Evolutionary conservation across 2,113 vertebrate species (phyloP).

Genomic region (Hirundichthys speculiger): DNA sequence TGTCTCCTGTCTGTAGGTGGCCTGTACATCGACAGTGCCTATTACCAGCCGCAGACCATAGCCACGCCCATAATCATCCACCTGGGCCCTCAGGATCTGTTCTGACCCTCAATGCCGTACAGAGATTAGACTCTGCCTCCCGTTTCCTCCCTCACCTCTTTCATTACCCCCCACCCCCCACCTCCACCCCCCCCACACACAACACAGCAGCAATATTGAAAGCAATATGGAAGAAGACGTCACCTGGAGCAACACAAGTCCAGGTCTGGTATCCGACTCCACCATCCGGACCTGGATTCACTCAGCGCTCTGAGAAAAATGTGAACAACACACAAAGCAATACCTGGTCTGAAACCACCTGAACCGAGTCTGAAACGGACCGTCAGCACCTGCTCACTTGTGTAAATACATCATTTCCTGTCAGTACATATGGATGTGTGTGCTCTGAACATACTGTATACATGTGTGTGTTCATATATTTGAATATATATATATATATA

Average conservation of each 20-base stretch:
- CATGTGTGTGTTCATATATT: slow-evolving; percentile 29
- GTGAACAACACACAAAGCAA: slow-evolving; percentile 58
- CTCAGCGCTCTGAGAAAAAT: slow-evolving; percentile 11
- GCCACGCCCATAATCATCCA: slow-evolving; percentile 75
- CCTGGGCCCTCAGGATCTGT: slow-evolving; percentile 74
- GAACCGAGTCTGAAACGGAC: slow-evolving; percentile 6
- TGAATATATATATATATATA: slow-evolving; percentile 35
- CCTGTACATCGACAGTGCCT: slow-evolving; percentile 72
- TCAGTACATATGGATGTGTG: slow-evolving; percentile 46
- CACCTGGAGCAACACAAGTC: slow-evolving; percentile 6
- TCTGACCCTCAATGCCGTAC: no score
- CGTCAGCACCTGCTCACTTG: slow-evolving; percentile 11
- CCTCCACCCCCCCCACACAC: slow-evolving; percentile 9
- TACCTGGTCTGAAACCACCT: slow-evolving; percentile 34
- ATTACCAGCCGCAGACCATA: slow-evolving; percentile 75
- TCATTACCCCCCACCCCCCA: background rate
- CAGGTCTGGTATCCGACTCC: background rate
- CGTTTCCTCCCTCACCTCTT: slow-evolving; percentile 21
- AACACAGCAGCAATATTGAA: slow-evolving; percentile 38
- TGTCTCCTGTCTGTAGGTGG: slow-evolving; percentile 63
- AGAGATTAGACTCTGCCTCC: slow-evolving; percentile 4
- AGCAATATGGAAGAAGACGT: slow-evolving; percentile 53
- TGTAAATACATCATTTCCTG: slow-evolving; percentile 36
- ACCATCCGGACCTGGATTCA: no score
- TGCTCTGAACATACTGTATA: slow-evolving; percentile 41